These are phyloP conservation scores for Sprattus sprattus DNA, from an alignment of 2,113 vertebrate genomes.

Conservation along the genomic window DNA sequence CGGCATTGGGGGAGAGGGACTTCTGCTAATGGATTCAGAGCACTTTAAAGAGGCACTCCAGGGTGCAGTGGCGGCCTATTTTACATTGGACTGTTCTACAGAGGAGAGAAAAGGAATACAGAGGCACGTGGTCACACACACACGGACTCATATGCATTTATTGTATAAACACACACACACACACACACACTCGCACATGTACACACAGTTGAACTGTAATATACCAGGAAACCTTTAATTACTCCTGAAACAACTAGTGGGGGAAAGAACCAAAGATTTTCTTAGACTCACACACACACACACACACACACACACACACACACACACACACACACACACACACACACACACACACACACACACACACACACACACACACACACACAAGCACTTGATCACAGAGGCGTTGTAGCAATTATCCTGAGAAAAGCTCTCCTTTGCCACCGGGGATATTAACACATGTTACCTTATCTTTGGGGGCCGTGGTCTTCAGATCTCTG, in stretches of 20 bases:
- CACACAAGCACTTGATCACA: slow-evolving; percentile 4
- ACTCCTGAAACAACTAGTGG: neutral
- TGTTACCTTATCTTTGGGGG: slow-evolving; percentile 6
- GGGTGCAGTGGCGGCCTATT: slow-evolving; percentile 44
- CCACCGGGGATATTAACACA: slow-evolving; percentile 10
- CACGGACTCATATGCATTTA: neutral
- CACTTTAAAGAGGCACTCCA: slow-evolving; percentile 37
- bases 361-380: neutral
- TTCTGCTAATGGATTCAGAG: slow-evolving; percentile 34
- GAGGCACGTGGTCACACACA: neutral
- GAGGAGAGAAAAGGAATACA: neutral
- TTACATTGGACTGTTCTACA: slow-evolving; percentile 32
- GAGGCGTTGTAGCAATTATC: slow-evolving; percentile 14
- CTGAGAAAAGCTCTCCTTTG: neutral
- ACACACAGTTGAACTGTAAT: neutral
- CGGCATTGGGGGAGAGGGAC: slow-evolving; percentile 28
- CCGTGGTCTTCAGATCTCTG: neutral
- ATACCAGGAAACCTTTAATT: neutral
- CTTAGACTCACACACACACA: neutral
- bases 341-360: slow-evolving; percentile 1
- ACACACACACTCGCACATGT: neutral
- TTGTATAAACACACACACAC: neutral
- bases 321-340: neutral
- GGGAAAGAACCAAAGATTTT: neutral
- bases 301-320: neutral